Evolutionary conservation across 37 sponge, comb jelly and placozoan genomes (phyloP).

Genomic region (Trichoplax adhaerens): DNA sequence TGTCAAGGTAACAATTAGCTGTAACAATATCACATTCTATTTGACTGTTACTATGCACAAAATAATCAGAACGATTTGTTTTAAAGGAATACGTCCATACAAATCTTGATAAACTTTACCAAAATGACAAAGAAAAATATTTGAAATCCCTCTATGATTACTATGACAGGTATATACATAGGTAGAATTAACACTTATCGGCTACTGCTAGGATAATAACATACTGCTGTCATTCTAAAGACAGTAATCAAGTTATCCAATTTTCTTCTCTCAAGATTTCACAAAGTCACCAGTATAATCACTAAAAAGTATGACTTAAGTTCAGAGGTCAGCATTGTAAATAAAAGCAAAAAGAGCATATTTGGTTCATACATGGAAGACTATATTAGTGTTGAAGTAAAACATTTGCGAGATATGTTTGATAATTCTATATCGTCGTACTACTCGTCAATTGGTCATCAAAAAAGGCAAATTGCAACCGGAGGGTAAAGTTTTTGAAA

Average conservation of each 20-base stretch:
- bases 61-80: not conserved
- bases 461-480: not conserved
- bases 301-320: too few relatives aligned
- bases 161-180: slow-evolving; percentile 21
- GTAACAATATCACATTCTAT: too few relatives aligned
- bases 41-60: too few relatives aligned
- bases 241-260: too few relatives aligned
- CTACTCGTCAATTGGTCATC: slow-evolving; percentile 21
- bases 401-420: slow-evolving; percentile 15
- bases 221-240: too few relatives aligned
- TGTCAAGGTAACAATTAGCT: slow-evolving; percentile 20
- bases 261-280: too few relatives aligned
- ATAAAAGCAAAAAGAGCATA: too few relatives aligned
- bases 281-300: too few relatives aligned
- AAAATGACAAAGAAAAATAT: slow-evolving; percentile 1
- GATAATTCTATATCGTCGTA: slow-evolving; percentile 10
- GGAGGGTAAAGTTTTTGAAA: not conserved
- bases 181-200: too few relatives aligned
- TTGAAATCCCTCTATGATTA: slow-evolving; percentile 32
- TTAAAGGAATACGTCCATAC: slow-evolving; percentile 6
- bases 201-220: too few relatives aligned
- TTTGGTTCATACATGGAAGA: too few relatives aligned
- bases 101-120: slow-evolving; percentile 5
- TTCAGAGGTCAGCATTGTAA: too few relatives aligned
- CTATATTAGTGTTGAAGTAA: slow-evolving; percentile 21